phyloP scores from a whole-genome alignment of 2,113 vertebrate genomes.

The cattle (Bos taurus) region ARS-UCD2.0 NC_037334.1:70668501-70669000 shows the following conservation, averaged over 20 bases:
- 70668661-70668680: slow-evolving; percentile 71
- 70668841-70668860: background rate
- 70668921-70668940: background rate
- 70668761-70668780: slow-evolving; percentile 9
- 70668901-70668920: background rate
- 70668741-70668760: background rate
- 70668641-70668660: slow-evolving; percentile 59
- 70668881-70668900: background rate
- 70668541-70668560: background rate
- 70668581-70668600: background rate
- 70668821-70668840: background rate
- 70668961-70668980: background rate
- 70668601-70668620: slow-evolving; percentile 1
- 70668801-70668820: background rate
- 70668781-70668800: background rate
- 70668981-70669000: background rate
- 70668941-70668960: background rate
- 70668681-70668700: slow-evolving; percentile 59
- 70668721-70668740: background rate
- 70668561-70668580: slow-evolving; percentile 3
- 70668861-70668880: background rate
- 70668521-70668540: slow-evolving; percentile 12
- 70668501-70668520: background rate
- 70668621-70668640: slow-evolving; percentile 6
- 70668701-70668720: slow-evolving; percentile 54